Percentiles rank a stretch among this genome's conserved stretches.
Conservation (phyloP, 2,113 vertebrate genomes). For the Thamnaconus septentrionalis region DNA sequence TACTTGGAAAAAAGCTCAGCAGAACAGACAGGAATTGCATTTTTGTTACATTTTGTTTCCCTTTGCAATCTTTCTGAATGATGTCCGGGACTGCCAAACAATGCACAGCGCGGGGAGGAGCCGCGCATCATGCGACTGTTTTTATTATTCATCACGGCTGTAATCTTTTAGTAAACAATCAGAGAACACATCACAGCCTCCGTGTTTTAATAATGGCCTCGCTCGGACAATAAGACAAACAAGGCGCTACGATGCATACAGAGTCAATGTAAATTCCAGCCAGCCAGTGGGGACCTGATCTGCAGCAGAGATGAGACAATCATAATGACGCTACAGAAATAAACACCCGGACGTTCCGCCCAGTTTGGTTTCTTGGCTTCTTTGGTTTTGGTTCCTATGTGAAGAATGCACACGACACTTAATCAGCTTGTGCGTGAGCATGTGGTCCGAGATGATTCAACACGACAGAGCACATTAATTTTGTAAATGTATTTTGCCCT, state of each 20-base stretch:
- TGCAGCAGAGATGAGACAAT: slow-evolving; percentile 44
- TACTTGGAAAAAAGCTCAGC: too few relatives aligned
- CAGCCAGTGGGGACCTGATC: slow-evolving; percentile 42
- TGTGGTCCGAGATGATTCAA: background rate
- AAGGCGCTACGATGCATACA: slow-evolving; percentile 43
- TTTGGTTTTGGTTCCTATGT: too few relatives aligned
- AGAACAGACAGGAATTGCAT: too few relatives aligned
- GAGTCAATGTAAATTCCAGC: slow-evolving; percentile 62
- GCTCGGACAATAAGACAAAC: slow-evolving; percentile 56
- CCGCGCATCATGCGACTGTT: slow-evolving; percentile 27
- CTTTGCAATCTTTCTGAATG: slow-evolving; percentile 22
- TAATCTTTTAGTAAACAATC: slow-evolving; percentile 55
- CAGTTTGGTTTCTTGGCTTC: slow-evolving; percentile 23
- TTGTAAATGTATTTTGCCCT: too few relatives aligned
- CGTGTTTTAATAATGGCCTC: slow-evolving; percentile 53
- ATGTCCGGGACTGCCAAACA: slow-evolving; percentile 3
- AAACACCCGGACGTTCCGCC: slow-evolving; percentile 20
- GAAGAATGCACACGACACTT: too few relatives aligned
- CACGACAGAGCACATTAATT: too few relatives aligned
- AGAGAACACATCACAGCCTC: slow-evolving; percentile 53
- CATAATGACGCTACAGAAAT: slow-evolving; percentile 42
- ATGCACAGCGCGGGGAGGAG: background rate
- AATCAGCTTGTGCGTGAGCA: background rate
- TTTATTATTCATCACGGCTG: slow-evolving; percentile 54
- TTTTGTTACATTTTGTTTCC: background rate